phyloP scores from a whole-genome alignment of 2,888 invertebrate genomes.

The Crioceris asparagi region DNA sequence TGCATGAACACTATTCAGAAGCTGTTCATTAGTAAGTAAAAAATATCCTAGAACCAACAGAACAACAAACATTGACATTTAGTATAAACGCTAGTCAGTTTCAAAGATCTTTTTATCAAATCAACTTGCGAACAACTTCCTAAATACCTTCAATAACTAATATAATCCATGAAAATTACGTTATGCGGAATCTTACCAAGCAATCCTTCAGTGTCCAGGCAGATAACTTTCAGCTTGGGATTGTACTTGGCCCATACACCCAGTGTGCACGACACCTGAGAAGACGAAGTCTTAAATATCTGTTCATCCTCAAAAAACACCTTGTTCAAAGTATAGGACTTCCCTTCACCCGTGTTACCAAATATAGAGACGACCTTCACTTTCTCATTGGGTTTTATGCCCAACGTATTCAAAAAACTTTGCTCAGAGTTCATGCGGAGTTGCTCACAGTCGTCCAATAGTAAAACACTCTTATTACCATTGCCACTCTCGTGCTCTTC shows the following conservation, averaged over 20 bases:
- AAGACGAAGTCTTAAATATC: slow-evolving; percentile 54
- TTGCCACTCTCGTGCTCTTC: slow-evolving; percentile 9
- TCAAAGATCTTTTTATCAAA: too few relatives aligned
- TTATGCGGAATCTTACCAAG: slow-evolving; percentile 45
- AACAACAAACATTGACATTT: too few relatives aligned
- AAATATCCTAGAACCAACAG: too few relatives aligned
- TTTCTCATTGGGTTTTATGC: slow-evolving; percentile 41
- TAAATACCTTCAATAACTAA: too few relatives aligned
- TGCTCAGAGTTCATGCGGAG: slow-evolving; percentile 47
- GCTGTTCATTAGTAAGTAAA: too few relatives aligned
- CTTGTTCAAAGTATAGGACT: slow-evolving; percentile 68
- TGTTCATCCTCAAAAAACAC: slow-evolving; percentile 52
- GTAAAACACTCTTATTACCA: slow-evolving; percentile 40
- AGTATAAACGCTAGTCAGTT: too few relatives aligned
- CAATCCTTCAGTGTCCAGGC: slow-evolving; percentile 73
- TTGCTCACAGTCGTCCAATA: slow-evolving; percentile 52
- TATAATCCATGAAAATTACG: too few relatives aligned
- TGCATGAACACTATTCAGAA: too few relatives aligned
- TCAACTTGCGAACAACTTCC: too few relatives aligned
- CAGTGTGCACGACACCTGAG: slow-evolving; percentile 60
- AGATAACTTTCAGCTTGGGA: slow-evolving; percentile 50
- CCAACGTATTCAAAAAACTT: slow-evolving; percentile 42
- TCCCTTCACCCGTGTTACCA: slow-evolving; percentile 77
- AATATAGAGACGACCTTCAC: slow-evolving; percentile 75
- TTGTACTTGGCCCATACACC: slow-evolving; percentile 73